Percentiles rank a stretch among this genome's conserved stretches.
These are phyloP conservation scores for Argyra leucocephala DNA, from an alignment of 2,888 invertebrate species.

Conservation along the genomic window DNA sequence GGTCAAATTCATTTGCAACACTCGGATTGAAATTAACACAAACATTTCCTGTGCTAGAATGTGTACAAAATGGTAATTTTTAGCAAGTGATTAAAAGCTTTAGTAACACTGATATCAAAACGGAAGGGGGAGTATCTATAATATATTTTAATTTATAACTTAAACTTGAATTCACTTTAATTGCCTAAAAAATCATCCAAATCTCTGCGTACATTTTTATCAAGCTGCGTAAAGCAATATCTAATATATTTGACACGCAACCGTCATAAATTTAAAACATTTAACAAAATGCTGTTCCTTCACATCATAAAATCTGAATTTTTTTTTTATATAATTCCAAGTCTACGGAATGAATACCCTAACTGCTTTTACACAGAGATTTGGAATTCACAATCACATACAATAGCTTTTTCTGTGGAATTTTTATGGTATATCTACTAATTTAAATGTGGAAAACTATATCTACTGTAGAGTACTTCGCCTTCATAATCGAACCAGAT, in stretches of 20 bases:
- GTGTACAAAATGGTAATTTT: conserved; percentile 99
- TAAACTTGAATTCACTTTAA: conserved; percentile 32
- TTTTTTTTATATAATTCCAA: too few species aligned
- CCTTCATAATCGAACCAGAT: too few species aligned
- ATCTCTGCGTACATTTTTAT: conserved; percentile 55
- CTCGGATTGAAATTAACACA: conserved; percentile 76
- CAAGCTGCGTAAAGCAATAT: conserved; percentile 86
- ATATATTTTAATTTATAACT: conserved; percentile 53
- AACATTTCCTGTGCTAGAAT: conserved; percentile 93
- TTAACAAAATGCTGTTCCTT: conserved; percentile 85
- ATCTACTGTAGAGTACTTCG: too few species aligned
- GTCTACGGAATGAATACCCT: too few species aligned
- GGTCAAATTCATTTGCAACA: conserved; percentile 62
- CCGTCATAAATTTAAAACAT: conserved; percentile 94
- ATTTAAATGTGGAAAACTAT: too few species aligned
- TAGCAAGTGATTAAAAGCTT: conserved; percentile 89
- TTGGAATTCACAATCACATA: too few species aligned
- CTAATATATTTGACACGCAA: conserved; percentile 87
- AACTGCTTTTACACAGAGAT: too few species aligned
- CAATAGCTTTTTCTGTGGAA: too few species aligned
- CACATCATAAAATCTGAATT: too few species aligned
- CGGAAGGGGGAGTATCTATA: conserved; percentile 85
- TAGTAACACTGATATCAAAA: conserved; percentile 91
- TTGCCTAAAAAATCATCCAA: conserved; percentile 41
- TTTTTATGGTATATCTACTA: too few species aligned